These are phyloP conservation scores for Syrista parreyssii DNA, from an alignment of 2,888 invertebrate genomes.

Conservation along the genomic window DNA sequence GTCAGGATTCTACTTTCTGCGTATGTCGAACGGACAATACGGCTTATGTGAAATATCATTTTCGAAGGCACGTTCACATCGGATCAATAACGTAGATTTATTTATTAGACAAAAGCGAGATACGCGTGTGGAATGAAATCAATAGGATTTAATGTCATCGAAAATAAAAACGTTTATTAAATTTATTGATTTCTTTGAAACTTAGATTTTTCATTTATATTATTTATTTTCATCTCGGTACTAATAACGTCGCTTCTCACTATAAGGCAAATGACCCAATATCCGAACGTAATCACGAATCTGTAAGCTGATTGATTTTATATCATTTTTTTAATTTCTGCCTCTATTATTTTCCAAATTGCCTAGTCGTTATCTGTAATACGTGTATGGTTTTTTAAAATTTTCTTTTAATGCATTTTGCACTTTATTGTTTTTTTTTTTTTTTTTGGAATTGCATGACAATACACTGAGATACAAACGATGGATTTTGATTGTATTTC, in stretches of 20 bases:
- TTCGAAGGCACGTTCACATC: not conserved
- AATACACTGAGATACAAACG: not conserved
- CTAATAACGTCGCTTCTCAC: not conserved
- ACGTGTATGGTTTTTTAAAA: not conserved
- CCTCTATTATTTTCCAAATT: not conserved
- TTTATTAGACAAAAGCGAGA: constrained; percentile 30
- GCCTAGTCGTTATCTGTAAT: not conserved
- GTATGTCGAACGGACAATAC: not conserved
- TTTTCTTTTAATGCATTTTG: not conserved
- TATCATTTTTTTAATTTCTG: not conserved
- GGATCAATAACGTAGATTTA: not conserved
- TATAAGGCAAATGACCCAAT: too few species aligned
- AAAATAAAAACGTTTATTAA: not conserved
- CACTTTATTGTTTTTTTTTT: not conserved
- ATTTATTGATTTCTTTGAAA: not conserved
- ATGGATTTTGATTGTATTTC: not conserved
- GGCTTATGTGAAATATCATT: not conserved
- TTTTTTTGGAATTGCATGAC: not conserved
- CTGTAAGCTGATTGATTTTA: not conserved
- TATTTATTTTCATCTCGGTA: not conserved
- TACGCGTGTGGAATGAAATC: constrained; percentile 28
- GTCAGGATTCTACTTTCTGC: not conserved
- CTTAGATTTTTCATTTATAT: too few species aligned
- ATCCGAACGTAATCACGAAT: too few species aligned
- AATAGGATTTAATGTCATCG: constrained; percentile 16